A percentile compares a stretch with the other conserved stretches of the same genome.
Evolutionary conservation across 2,113 vertebrate genomes (phyloP).

Genomic region (Alligator mississippiensis): DNA sequence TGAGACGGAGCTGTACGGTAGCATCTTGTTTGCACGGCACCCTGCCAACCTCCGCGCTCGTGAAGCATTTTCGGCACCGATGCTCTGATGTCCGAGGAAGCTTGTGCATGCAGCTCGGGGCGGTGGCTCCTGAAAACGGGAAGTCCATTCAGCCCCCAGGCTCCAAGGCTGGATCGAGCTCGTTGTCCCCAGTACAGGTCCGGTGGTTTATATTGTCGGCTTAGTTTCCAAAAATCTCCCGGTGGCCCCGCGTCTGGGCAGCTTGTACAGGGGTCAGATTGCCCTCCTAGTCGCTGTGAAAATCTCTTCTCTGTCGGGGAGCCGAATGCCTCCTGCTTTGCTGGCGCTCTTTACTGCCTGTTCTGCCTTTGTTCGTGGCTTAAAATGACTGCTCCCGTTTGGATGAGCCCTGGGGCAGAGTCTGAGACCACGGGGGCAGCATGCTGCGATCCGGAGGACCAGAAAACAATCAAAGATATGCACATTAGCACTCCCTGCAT

Average conservation of each 20-base stretch:
- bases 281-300: neutral
- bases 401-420: neutral
- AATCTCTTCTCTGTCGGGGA: neutral
- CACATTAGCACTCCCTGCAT: rapidly evolving
- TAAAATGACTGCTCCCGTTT: neutral
- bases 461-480: neutral
- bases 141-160: neutral
- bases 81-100: too few species aligned
- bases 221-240: neutral
- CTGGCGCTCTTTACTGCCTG: rapidly evolving
- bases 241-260: neutral
- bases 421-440: rapidly evolving
- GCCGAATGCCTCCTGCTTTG: neutral
- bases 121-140: rapidly evolving
- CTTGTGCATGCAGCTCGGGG: rapidly evolving
- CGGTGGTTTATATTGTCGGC: neutral
- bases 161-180: neutral
- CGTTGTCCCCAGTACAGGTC: neutral
- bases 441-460: neutral
- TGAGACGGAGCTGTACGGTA: too few species aligned
- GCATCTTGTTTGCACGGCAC: neutral
- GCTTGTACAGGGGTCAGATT: neutral
- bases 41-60: rapidly evolving
- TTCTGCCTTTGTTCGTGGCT: rapidly evolving
- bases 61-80: too few species aligned